phyloP scores from a whole-genome alignment of 2,113 vertebrate genomes.

The Aldabrachelys gigantea region DNA sequence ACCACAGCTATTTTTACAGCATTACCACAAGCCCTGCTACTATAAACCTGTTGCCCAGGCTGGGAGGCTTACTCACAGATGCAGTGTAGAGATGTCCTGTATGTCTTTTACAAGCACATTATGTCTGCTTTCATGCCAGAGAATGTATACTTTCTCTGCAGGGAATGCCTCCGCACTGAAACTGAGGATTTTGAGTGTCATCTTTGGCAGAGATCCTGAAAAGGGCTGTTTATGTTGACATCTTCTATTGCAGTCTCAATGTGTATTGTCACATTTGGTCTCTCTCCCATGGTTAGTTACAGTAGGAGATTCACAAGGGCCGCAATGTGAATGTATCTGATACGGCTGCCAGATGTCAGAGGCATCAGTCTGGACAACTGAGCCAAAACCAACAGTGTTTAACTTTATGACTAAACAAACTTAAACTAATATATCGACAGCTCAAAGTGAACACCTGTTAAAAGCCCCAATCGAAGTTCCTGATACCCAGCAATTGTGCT shows the following conservation, averaged over 20 bases:
- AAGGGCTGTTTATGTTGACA: not conserved
- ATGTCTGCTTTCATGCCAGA: not conserved
- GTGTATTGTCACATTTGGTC: not conserved
- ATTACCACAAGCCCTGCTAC: not conserved
- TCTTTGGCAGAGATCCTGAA: not conserved
- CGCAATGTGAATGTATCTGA: not conserved
- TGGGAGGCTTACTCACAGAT: not conserved
- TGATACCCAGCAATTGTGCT: not conserved
- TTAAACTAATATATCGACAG: not conserved
- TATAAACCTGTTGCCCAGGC: not conserved
- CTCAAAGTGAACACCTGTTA: rapidly evolving
- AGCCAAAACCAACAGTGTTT: not conserved
- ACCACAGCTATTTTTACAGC: too few relatives aligned
- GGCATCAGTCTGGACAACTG: not conserved
- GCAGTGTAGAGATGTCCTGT: not conserved
- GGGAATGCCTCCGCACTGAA: not conserved
- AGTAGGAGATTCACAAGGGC: not conserved
- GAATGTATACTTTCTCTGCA: not conserved
- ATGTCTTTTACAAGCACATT: not conserved
- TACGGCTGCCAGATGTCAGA: not conserved
- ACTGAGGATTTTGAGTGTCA: not conserved
- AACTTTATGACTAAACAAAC: not conserved
- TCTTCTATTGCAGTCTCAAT: not conserved
- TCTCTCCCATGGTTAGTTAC: not conserved
- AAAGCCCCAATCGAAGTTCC: not conserved